phyloP scores from a whole-genome alignment of 2,113 vertebrate species.

The Leptodactylus fuscus region DNA sequence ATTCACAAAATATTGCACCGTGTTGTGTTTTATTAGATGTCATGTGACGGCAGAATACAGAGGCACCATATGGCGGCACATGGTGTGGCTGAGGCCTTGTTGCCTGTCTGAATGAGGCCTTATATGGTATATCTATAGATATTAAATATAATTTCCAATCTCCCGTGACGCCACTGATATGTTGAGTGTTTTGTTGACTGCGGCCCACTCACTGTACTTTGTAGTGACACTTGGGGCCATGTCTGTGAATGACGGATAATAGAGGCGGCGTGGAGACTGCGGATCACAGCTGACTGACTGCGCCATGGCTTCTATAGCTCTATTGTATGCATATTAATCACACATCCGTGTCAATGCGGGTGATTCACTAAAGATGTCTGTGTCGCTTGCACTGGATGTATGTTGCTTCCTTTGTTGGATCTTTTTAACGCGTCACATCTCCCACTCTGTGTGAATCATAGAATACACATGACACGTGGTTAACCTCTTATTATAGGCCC shows the following conservation, averaged over 20 bases:
- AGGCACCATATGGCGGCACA: too few relatives aligned
- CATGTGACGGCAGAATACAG: too few relatives aligned
- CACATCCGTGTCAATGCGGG: background rate
- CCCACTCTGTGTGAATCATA: conserved; percentile 4
- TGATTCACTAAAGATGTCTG: background rate
- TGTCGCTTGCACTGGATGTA: background rate
- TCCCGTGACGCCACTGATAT: background rate
- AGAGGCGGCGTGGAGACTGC: too few relatives aligned
- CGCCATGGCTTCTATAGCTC: background rate
- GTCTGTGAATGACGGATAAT: background rate
- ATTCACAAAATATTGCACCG: too few relatives aligned
- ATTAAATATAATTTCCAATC: background rate
- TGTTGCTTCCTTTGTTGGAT: background rate
- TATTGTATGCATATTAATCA: background rate
- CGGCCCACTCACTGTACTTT: background rate
- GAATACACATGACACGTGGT: background rate
- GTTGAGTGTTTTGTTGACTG: background rate
- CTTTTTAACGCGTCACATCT: background rate
- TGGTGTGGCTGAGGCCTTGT: too few relatives aligned
- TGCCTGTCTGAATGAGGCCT: too few relatives aligned
- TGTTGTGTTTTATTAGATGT: too few relatives aligned
- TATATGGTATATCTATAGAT: background rate
- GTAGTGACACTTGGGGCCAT: background rate
- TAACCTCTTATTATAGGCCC: background rate
- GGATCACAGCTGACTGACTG: background rate